Evolutionary conservation across 1,140 invertebrate species (phyloP), one percentile per base, ranked within the genome.

Genomic region (Drosophila albomicans): DNA sequence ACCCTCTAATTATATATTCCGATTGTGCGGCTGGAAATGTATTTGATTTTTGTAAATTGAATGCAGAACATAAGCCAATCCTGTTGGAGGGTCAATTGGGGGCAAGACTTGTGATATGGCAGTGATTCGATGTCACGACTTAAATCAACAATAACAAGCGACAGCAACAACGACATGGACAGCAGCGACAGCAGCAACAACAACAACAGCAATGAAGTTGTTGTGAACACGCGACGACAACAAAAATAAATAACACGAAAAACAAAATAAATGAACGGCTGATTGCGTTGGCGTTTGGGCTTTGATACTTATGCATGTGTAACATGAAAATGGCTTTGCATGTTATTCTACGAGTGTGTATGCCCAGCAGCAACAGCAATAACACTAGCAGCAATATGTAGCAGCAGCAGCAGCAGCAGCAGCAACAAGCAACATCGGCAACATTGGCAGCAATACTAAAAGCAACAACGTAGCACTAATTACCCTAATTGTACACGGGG

Each of bases 261-360:
- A 77, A 79, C 70, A 80, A 76, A 80, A 70, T 70, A 79, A 77
- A 88, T 75, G 61, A 64, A 82, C 59, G 66, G 51, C 70, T 88
- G 84, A 82, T 84, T 84, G 81, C 73, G 76, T 79, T 82, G 82
- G 69, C 48, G 80, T 79, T 68, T 66, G 52, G 38, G 48, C 45
- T 81, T 68, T 72, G 45, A 59, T 66, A 65, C 69, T 65, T 76
- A 35, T 62, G 58, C 65, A 65, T 74, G 73, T 73, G 77, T 71
- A 78, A 78, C 84, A 87, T 79, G 82, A 77, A 82, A 88, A 75
- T 63, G 69, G 82, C 82, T 87, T 88, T 87, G 79, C 84, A 88
- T 84, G 84, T 69, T 75, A 61, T 75, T 41, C 62, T 11, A 52
- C 20, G 32, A 57, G 15, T 38, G 49, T 62, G 57, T 61, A 48